Conservation (phyloP, 64 coral and sea anemone species). For the Actinia equina region DNA sequence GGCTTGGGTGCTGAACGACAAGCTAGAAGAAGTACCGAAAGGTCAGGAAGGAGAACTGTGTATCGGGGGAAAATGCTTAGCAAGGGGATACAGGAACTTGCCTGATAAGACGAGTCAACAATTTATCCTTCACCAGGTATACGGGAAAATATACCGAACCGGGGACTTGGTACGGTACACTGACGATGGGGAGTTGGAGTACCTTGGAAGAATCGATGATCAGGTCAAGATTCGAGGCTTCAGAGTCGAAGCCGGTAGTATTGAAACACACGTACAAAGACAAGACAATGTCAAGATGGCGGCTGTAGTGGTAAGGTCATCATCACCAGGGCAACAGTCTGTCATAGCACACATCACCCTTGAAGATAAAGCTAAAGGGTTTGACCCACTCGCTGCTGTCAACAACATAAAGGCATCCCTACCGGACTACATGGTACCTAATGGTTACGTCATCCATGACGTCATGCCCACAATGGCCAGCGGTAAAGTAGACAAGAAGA, state of each 20-base stretch:
- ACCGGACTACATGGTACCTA: conserved; percentile 9
- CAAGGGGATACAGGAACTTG: conserved; percentile 1
- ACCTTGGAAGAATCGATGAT: conserved; percentile 17
- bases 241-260: background rate
- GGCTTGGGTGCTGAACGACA: background rate
- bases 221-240: conserved; percentile 26
- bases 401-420: background rate
- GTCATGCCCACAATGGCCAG: background rate
- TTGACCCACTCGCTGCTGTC: background rate
- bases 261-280: background rate
- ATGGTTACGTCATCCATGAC: conserved; percentile 17
- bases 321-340: conserved; percentile 10
- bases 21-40: background rate
- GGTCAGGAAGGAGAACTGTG: conserved; percentile 9
- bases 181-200: background rate
- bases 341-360: background rate
- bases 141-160: conserved; percentile 3
- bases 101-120: conserved; percentile 9
- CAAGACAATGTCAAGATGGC: conserved; percentile 23
- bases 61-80: background rate
- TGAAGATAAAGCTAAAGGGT: background rate
- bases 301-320: background rate
- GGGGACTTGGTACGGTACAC: conserved; percentile 8
- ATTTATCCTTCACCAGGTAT: background rate
- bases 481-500: conserved; percentile 5